Evolutionary conservation across 2,113 vertebrate genomes (phyloP).

Genomic region (Aramus guarauna): DNA sequence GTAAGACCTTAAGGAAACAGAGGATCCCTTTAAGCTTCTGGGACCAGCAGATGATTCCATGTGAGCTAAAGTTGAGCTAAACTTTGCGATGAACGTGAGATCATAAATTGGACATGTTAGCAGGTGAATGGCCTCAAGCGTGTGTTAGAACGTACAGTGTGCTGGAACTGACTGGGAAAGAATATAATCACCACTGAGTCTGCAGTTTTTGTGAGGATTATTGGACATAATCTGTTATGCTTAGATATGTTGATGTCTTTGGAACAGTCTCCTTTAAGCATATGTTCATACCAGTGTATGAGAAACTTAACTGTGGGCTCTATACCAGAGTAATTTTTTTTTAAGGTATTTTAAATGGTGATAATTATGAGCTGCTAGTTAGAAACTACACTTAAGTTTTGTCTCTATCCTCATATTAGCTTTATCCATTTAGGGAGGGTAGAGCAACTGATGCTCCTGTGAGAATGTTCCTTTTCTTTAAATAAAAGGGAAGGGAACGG

Average conservation of each 20-base stretch:
- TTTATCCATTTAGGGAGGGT: background rate
- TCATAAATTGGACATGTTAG: fast-evolving
- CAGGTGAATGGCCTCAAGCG: background rate
- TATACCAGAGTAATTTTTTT: background rate
- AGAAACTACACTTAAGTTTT: background rate
- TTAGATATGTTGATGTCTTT: background rate
- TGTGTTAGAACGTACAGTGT: background rate
- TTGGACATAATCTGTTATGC: background rate
- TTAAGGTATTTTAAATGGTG: background rate
- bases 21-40: background rate
- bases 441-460: background rate
- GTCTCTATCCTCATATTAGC: background rate
- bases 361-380: background rate
- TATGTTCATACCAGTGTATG: background rate
- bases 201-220: background rate
- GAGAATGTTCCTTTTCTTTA: background rate
- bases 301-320: background rate
- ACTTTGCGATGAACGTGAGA: background rate
- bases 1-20: background rate
- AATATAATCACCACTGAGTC: too few species aligned
- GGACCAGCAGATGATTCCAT: background rate
- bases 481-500: background rate
- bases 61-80: background rate
- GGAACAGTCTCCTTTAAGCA: background rate
- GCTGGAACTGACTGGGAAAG: background rate